Base-by-base conservation (phyloP, 2,113 vertebrate genomes). In the Indicator maculatus region DNA sequence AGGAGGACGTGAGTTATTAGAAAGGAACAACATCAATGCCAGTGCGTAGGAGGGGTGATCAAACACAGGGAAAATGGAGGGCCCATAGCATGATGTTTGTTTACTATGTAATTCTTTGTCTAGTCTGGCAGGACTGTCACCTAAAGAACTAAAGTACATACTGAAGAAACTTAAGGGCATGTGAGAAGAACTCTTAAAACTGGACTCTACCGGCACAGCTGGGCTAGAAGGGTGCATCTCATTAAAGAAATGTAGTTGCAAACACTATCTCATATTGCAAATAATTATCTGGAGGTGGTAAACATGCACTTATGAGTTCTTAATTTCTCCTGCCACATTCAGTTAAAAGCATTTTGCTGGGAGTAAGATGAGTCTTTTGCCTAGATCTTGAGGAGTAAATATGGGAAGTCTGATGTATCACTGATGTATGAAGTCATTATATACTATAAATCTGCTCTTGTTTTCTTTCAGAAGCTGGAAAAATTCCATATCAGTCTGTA, bases 101-200 rank as follows among this genome's bases (percentile, higher is more conserved):
- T 93, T 89, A 80, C 79, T 64, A 0, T 70, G 61, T 69, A 81
- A 72, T 81, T 90, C 67, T 79, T 77, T 26, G 80, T 72, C 80
- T 91, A 67, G 90, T 86, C 90, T 88, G 83, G 77, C 90, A 86
- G 86, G 92, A 74, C 55, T 91, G 76, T 86, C 88, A 83, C 86
- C 65, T 71, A 75, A 71, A 69, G 26, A 77, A 88, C 91, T 95
- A 82, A 80, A 66, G 26, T 31, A 31, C 31, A 13, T 60, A 6
- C 41, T 83, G 16, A 53, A 67, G 75, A 86, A 93, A 86, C 44
- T 65, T 83, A 52, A 39, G 64, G 69, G n/a, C 56, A 12, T 80
- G 18, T 79, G 64, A 87, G 52, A 91, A 79, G 76, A 24, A 36
- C 41, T 88, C 47, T 69, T 88, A 33, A 71, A 86, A 53, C 41